These are phyloP conservation scores for Sminthurinus aureus DNA, from an alignment of 2,888 invertebrate species.

Conservation along the genomic window DNA sequence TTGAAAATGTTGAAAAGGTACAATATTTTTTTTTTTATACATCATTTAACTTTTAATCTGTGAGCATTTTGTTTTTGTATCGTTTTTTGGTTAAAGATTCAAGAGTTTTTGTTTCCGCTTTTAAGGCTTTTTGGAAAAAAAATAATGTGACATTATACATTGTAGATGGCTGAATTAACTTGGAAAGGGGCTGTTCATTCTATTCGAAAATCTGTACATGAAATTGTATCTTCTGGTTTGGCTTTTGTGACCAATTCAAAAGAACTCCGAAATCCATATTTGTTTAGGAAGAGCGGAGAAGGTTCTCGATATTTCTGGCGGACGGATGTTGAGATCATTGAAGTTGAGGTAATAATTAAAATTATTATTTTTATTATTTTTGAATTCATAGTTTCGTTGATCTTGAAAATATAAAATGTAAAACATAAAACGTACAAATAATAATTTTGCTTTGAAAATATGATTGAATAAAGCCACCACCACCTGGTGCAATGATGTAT, in stretches of 20 bases:
- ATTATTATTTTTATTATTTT: too few relatives aligned
- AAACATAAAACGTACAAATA: too few relatives aligned
- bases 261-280: constrained; percentile 46
- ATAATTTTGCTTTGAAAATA: neutral
- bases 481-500: constrained; percentile 38
- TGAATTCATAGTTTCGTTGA: too few relatives aligned
- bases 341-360: constrained; percentile 38
- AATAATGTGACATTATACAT: too few relatives aligned
- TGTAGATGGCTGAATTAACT: constrained; percentile 28
- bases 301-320: constrained; percentile 44
- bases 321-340: constrained; percentile 45
- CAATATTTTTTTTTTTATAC: neutral
- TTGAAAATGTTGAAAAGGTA: constrained; percentile 43
- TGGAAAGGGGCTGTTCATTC: constrained; percentile 51
- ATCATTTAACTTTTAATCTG: neutral
- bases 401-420: too few relatives aligned
- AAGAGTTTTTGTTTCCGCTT: too few relatives aligned
- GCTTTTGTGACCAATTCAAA: constrained; percentile 50
- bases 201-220: constrained; percentile 45
- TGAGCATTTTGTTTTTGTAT: neutral
- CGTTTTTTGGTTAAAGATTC: neutral
- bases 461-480: constrained; percentile 2
- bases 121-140: too few relatives aligned
- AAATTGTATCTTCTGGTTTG: constrained; percentile 45
- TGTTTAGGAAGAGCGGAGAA: constrained; percentile 42